Conservation (phyloP, 2,797 vertebrate genomes). For the Argentina silus region DNA sequence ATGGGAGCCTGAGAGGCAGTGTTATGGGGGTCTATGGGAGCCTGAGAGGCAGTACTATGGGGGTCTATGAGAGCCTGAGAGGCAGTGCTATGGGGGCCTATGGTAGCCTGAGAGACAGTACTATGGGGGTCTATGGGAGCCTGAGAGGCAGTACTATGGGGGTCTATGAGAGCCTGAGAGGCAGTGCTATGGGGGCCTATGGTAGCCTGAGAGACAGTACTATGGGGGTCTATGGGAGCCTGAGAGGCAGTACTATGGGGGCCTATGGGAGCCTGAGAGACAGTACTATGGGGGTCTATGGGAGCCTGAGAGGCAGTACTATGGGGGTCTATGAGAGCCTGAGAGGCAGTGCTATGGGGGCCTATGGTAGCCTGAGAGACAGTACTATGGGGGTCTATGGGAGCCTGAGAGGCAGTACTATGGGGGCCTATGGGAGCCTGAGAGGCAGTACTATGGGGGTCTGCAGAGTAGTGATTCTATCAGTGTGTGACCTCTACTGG, state of each 20-base stretch:
- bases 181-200: not conserved
- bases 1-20: not conserved
- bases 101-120: not conserved
- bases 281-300: slow-evolving; percentile 21
- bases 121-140: not conserved
- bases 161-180: not conserved
- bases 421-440: too few relatives aligned
- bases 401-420: too few relatives aligned
- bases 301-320: too few relatives aligned
- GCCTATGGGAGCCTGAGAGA: not conserved
- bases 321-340: too few relatives aligned
- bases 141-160: not conserved
- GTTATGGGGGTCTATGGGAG: not conserved
- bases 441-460: too few relatives aligned
- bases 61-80: not conserved
- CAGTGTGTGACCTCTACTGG: slow-evolving; percentile 27
- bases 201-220: too few relatives aligned
- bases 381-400: too few relatives aligned
- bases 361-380: too few relatives aligned
- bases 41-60: not conserved
- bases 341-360: too few relatives aligned
- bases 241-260: slow-evolving; percentile 18
- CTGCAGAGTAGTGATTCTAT: slow-evolving; percentile 38
- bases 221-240: too few relatives aligned
- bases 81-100: not conserved